Conservation (phyloP, 2,797 vertebrate genomes). For the Peromyscus eremicus region DNA sequence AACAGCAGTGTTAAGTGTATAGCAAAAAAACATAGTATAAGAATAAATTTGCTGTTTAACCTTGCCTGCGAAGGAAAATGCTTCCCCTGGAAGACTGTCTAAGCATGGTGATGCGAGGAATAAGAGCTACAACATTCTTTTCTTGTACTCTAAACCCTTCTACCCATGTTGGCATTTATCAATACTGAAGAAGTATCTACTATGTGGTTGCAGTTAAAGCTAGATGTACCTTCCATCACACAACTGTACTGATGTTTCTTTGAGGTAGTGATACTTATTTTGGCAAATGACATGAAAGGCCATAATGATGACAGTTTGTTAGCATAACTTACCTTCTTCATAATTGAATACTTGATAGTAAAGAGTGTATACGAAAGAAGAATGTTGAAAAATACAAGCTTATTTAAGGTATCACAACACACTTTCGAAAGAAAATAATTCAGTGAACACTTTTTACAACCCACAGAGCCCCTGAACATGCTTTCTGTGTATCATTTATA, state of each 20-base stretch:
- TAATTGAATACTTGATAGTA: background rate
- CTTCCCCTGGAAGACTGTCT: background rate
- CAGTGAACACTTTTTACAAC: background rate
- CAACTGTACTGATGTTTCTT: background rate
- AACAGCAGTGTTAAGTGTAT: background rate
- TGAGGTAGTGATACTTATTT: background rate
- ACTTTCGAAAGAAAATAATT: conserved; percentile 12
- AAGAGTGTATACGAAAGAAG: background rate
- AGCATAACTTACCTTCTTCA: background rate
- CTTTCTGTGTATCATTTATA: background rate
- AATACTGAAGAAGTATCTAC: background rate
- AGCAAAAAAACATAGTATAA: background rate
- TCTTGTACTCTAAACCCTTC: background rate
- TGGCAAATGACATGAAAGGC: background rate
- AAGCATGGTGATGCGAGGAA: background rate
- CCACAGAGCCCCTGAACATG: background rate
- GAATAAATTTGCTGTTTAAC: background rate
- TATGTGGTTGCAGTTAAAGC: background rate
- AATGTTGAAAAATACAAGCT: background rate
- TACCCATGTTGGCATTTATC: background rate
- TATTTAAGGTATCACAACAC: background rate
- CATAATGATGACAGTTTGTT: background rate
- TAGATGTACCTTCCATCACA: background rate
- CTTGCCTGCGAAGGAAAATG: background rate
- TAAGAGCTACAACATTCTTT: background rate